Evolutionary conservation across 2,113 vertebrate genomes (phyloP).

Genomic region (Pardalotus punctatus): DNA sequence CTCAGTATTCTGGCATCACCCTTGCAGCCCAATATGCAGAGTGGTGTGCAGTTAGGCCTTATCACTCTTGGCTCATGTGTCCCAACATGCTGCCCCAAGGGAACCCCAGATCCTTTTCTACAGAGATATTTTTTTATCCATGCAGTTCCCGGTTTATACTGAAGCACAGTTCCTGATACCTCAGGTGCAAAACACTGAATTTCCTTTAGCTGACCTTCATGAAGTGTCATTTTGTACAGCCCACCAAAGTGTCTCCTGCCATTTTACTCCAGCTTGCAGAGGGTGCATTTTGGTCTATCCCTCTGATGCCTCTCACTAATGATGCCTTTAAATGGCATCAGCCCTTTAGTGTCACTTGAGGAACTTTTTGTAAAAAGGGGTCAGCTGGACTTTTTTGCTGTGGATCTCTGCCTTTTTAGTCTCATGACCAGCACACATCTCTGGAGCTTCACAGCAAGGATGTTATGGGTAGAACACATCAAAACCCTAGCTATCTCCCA

Average conservation of each 20-base stretch:
- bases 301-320: background rate
- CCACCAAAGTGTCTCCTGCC: background rate
- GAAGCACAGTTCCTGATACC: background rate
- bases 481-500: background rate
- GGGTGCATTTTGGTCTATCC: background rate
- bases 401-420: background rate
- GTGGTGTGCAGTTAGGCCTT: background rate
- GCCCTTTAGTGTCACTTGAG: background rate
- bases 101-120: background rate
- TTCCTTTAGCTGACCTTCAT: background rate
- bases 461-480: fast-evolving
- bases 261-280: background rate
- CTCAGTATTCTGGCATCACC: background rate
- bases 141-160: background rate
- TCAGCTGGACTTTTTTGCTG: background rate
- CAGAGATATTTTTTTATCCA: background rate
- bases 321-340: background rate
- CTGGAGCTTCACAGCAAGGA: background rate
- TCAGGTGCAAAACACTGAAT: background rate
- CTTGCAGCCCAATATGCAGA: background rate
- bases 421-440: background rate
- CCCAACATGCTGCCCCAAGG: background rate
- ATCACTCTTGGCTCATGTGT: background rate
- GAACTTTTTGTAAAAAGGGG: background rate
- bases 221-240: background rate